These are phyloP conservation scores for Drosophila diplacantha DNA, from an alignment of 2,888 invertebrate species.

Conservation along the genomic window DNA sequence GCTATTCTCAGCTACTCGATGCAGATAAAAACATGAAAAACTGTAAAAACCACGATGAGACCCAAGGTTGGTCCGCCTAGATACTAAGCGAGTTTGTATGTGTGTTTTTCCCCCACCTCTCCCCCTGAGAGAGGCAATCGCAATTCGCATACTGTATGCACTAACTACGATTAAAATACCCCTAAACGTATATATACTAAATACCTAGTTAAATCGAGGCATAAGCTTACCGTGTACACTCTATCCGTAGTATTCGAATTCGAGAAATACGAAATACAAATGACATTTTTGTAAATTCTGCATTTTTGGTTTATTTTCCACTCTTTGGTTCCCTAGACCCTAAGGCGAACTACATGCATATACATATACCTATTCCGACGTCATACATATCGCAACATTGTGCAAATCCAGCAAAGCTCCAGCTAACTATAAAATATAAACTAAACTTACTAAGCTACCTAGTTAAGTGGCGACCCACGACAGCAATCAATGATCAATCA, in stretches of 20 bases:
- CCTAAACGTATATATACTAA: slow-evolving; percentile 23
- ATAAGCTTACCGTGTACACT: slow-evolving; percentile 56
- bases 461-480: slow-evolving; percentile 42
- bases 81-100: slow-evolving; percentile 47
- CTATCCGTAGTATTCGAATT: slow-evolving; percentile 45
- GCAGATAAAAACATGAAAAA: slow-evolving; percentile 36
- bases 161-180: slow-evolving; percentile 56
- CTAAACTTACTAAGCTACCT: slow-evolving; percentile 8
- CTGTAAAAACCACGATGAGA: slow-evolving; percentile 39
- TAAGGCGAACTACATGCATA: slow-evolving; percentile 30
- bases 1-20: slow-evolving; percentile 39
- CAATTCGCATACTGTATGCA: slow-evolving; percentile 63
- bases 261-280: slow-evolving; percentile 57
- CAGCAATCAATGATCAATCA: slow-evolving; percentile 44
- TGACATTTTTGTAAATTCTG: slow-evolving; percentile 54
- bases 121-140: slow-evolving; percentile 39
- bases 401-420: slow-evolving; percentile 57
- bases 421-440: neutral
- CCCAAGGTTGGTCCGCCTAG: slow-evolving; percentile 35
- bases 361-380: slow-evolving; percentile 51
- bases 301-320: slow-evolving; percentile 40
- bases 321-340: slow-evolving; percentile 22
- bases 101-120: slow-evolving; percentile 36
- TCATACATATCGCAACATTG: slow-evolving; percentile 65
- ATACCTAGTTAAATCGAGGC: slow-evolving; percentile 51